Evolutionary conservation across 2,113 vertebrate species (phyloP).

Genomic region (Gasterosteus aculeatus): DNA sequence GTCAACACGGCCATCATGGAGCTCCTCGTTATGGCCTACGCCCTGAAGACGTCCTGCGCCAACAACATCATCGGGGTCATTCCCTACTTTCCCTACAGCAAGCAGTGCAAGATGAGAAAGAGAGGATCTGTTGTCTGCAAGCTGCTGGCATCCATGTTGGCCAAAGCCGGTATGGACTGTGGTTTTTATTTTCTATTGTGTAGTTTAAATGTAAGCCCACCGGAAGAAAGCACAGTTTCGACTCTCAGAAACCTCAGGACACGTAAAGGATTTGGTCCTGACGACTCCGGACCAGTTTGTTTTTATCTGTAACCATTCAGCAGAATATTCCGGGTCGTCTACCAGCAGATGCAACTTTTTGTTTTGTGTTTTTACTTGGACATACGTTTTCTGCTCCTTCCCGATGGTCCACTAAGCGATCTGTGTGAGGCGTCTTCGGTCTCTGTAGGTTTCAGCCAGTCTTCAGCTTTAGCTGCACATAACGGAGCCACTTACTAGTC

Average conservation of each 20-base stretch:
- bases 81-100: constrained; percentile 99
- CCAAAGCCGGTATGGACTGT: constrained; percentile 88
- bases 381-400: background rate
- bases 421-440: background rate
- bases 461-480: background rate
- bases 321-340: background rate
- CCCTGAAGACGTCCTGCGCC: constrained; percentile 94
- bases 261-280: background rate
- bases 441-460: background rate
- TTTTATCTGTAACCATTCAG: background rate
- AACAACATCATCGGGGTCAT: constrained; percentile 97
- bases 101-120: constrained; percentile 99
- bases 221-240: background rate
- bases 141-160: constrained; percentile 94
- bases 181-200: background rate
- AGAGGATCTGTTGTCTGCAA: constrained; percentile 98
- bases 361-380: background rate
- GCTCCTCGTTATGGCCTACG: constrained; percentile 96
- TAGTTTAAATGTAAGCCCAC: background rate
- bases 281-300: background rate
- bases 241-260: background rate
- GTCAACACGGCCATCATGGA: constrained; percentile 99
- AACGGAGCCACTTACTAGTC: background rate
- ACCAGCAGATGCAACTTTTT: background rate
- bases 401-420: background rate